phyloP scores from a whole-genome alignment of 2,888 invertebrate species.

The Anodontia alba region DNA sequence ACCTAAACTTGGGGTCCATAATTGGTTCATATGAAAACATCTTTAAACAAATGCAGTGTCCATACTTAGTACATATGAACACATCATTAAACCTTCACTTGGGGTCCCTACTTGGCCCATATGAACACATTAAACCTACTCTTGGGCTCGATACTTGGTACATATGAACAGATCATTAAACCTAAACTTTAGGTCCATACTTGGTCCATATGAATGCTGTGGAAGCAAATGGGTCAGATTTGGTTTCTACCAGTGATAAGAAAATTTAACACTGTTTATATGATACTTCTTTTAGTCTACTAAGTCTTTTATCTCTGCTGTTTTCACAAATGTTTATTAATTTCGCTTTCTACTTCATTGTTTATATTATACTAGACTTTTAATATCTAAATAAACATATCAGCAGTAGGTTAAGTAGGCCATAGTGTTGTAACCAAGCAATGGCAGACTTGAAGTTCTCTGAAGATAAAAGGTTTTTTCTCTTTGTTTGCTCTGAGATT shows the following conservation, averaged over 20 bases:
- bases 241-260: background rate
- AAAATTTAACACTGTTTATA: background rate
- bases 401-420: background rate
- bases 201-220: too few relatives aligned
- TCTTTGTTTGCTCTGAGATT: background rate
- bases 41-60: too few relatives aligned
- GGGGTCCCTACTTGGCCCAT: too few relatives aligned
- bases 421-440: background rate
- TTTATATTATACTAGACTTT: background rate
- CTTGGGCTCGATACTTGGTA: too few relatives aligned
- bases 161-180: too few relatives aligned
- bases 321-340: conserved; percentile 13
- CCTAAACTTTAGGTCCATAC: too few relatives aligned
- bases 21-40: too few relatives aligned
- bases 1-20: too few relatives aligned
- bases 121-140: too few relatives aligned
- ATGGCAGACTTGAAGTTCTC: background rate
- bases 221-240: too few relatives aligned
- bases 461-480: background rate
- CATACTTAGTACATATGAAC: too few relatives aligned
- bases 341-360: conserved; percentile 7
- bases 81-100: too few relatives aligned
- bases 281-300: background rate
- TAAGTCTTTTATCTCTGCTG: background rate
- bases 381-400: conserved; percentile 12